Conservation (phyloP, 1,140 invertebrate species). For the Samia ricini region DNA sequence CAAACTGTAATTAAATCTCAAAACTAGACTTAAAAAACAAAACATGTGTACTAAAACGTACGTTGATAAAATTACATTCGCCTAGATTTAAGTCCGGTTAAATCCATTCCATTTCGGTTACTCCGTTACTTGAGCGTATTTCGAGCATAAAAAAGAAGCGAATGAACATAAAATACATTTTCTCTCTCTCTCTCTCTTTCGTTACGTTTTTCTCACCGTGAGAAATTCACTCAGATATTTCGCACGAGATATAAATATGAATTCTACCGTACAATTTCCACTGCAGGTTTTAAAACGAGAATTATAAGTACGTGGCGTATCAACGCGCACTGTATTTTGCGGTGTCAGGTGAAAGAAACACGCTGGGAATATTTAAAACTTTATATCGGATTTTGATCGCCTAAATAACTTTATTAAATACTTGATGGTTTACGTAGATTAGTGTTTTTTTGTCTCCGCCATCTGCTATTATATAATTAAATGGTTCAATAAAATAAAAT, state of each 20-base stretch:
- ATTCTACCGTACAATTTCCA: not conserved
- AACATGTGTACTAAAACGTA: too few species aligned
- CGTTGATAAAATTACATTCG: not conserved
- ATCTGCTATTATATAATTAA: too few species aligned
- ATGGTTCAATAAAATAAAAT: too few species aligned
- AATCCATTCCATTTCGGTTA: not conserved
- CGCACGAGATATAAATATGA: not conserved
- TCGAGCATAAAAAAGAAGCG: not conserved
- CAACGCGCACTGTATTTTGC: not conserved
- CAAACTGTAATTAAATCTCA: too few species aligned
- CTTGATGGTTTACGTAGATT: too few species aligned
- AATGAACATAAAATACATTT: not conserved
- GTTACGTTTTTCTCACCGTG: not conserved
- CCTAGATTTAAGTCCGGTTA: constrained; percentile 7
- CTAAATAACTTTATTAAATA: too few species aligned
- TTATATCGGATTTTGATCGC: too few species aligned
- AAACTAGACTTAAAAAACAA: too few species aligned
- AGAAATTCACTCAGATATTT: not conserved
- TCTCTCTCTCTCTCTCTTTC: too few species aligned
- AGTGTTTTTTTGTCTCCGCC: too few species aligned
- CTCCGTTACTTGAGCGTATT: not conserved
- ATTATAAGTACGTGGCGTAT: not conserved
- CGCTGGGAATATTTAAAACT: not conserved
- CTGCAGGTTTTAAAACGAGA: not conserved
- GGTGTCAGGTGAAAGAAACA: not conserved